Percentiles rank a stretch among this genome's conserved stretches.
phyloP scores from a whole-genome alignment of 1,140 invertebrate species.

The Hylaeus volcanicus region DNA sequence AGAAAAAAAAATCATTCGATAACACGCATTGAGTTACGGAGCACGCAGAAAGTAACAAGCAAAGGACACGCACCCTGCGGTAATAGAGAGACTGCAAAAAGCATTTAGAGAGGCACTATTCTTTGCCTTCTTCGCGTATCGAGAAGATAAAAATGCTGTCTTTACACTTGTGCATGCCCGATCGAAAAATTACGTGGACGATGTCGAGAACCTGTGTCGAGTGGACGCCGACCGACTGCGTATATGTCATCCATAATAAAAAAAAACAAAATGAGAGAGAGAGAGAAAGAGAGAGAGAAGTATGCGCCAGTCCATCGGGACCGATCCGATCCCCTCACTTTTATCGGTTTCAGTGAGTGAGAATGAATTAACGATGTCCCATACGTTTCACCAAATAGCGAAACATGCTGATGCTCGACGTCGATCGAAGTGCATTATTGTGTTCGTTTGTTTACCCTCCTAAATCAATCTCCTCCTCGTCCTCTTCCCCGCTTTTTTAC shows the following conservation, averaged over 20 bases:
- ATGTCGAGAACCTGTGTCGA: constrained; percentile 35
- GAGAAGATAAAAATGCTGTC: constrained; percentile 45
- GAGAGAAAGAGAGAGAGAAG: not conserved
- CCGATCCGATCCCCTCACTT: constrained; percentile 24
- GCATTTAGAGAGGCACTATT: constrained; percentile 73
- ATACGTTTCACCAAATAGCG: constrained; percentile 33
- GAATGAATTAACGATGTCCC: constrained; percentile 45
- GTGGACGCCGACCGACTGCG: constrained; percentile 18
- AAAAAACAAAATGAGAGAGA: not conserved
- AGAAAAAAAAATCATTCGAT: constrained; percentile 65
- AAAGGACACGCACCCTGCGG: constrained; percentile 62
- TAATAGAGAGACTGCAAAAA: constrained; percentile 75
- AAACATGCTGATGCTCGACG: constrained; percentile 49
- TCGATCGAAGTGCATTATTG: constrained; percentile 47
- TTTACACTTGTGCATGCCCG: constrained; percentile 45
- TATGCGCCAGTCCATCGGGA: constrained; percentile 28
- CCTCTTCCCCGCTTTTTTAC: constrained; percentile 60
- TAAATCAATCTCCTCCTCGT: constrained; percentile 38
- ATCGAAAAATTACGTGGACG: constrained; percentile 34
- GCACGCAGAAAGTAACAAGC: constrained; percentile 54
- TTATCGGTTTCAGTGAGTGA: constrained; percentile 44
- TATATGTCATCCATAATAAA: constrained; percentile 3
- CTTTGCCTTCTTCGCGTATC: constrained; percentile 57
- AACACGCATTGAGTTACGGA: constrained; percentile 39
- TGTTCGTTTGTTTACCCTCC: constrained; percentile 46